phyloP scores from a whole-genome alignment of 2,797 vertebrate genomes.

The Schizopygopsis pylzovi region DNA sequence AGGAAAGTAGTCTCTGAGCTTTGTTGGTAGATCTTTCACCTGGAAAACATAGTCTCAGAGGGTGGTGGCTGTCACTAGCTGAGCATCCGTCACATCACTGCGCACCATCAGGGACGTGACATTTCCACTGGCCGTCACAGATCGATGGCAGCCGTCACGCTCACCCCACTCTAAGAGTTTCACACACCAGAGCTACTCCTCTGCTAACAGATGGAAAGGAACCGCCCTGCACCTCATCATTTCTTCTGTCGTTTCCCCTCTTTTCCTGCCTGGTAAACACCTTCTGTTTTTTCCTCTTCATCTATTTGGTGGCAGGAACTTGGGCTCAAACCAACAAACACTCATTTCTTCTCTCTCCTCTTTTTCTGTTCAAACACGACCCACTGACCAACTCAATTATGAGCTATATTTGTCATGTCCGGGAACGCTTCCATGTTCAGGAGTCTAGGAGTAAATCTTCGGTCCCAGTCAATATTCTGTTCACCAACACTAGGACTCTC shows the following conservation, averaged over 20 bases:
- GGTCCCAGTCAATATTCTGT: slow-evolving; percentile 80
- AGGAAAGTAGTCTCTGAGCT: neutral
- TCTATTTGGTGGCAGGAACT: slow-evolving; percentile 25
- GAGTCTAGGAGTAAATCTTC: slow-evolving; percentile 80
- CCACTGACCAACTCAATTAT: slow-evolving; percentile 83
- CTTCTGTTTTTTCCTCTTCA: slow-evolving; percentile 26
- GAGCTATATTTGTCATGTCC: slow-evolving; percentile 78
- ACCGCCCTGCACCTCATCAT: neutral
- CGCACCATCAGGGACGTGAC: slow-evolving; percentile 39
- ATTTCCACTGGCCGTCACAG: slow-evolving; percentile 41
- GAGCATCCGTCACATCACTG: slow-evolving; percentile 41
- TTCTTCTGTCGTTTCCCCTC: neutral
- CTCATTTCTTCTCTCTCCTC: neutral
- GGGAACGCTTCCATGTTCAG: slow-evolving; percentile 67
- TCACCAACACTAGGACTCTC: slow-evolving; percentile 70
- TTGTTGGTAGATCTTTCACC: slow-evolving; percentile 3
- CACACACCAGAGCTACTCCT: slow-evolving; percentile 24
- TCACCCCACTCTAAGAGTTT: slow-evolving; percentile 30
- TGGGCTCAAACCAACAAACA: slow-evolving; percentile 36
- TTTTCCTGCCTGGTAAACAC: slow-evolving; percentile 19
- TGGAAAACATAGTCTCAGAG: slow-evolving; percentile 13
- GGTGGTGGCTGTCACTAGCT: neutral
- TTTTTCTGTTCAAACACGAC: slow-evolving; percentile 71
- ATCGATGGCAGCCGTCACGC: slow-evolving; percentile 33
- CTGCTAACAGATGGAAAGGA: slow-evolving; percentile 24